These are phyloP conservation scores for Cosmorhoe ocellata DNA, from an alignment of 2,888 invertebrate species.

Conservation along the genomic window DNA sequence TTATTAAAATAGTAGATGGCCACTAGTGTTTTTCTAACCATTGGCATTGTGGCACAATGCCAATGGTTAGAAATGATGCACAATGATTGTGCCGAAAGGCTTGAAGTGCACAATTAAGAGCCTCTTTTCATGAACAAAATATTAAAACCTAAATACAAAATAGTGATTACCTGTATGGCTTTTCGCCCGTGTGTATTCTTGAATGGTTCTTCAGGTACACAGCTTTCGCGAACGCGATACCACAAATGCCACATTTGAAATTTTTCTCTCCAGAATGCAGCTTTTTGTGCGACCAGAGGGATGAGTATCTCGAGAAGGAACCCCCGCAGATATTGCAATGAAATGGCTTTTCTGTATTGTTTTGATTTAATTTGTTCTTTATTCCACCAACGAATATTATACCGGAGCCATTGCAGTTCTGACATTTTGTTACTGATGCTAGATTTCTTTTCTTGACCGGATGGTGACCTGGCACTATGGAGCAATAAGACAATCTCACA, in stretches of 20 bases:
- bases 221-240: slow-evolving; percentile 93
- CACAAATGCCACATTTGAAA: slow-evolving; percentile 94
- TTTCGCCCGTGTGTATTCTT: slow-evolving; percentile 91
- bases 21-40: no score
- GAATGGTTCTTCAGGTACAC: slow-evolving; percentile 95
- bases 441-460: slow-evolving; percentile 92
- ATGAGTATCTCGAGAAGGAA: slow-evolving; percentile 91
- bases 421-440: slow-evolving; percentile 92
- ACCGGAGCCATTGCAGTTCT: slow-evolving; percentile 94
- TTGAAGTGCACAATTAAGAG: no score
- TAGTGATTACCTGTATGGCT: slow-evolving; percentile 70
- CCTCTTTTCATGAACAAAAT: no score
- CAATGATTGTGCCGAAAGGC: no score
- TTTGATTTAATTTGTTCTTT: slow-evolving; percentile 82
- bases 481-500: no score
- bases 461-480: slow-evolving; percentile 83
- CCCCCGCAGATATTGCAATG: slow-evolving; percentile 94
- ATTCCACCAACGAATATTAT: slow-evolving; percentile 90
- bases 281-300: slow-evolving; percentile 94
- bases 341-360: slow-evolving; percentile 90
- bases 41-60: no score
- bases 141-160: no score
- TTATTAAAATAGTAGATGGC: no score
- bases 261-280: slow-evolving; percentile 92
- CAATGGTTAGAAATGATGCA: no score